Evolutionary conservation across 2,797 vertebrate species (phyloP), one percentile per base, ranked within the genome.

Genomic region (Amblyopsis hoosieri): DNA sequence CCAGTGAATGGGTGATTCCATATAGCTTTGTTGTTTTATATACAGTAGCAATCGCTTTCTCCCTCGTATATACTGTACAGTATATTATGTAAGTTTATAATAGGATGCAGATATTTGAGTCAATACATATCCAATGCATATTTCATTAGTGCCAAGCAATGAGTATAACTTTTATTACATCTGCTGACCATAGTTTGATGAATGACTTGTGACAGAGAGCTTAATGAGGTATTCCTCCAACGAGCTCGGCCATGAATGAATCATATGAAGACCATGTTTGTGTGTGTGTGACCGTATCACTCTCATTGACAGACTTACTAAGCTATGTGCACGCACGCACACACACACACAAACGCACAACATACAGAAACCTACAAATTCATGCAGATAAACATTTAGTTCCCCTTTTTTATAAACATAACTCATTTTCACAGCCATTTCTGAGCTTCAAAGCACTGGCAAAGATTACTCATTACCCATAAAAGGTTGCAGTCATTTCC

Each of bases 181-280:
- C 59, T 74, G 45, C 67, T 65, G 53, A 52, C 11, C 19, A 52
- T 29, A 42, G 47, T 75, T 73, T 87, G 83, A 86, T 83, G 37
- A 80, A 87, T 79, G 77, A 72, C 62, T 86, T 54, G 64, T 82
- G 78, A 76, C 68, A 64, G 63, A 68, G 14, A 45, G 62, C 70
- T 76, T 80, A 82, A 81, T 83, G 73, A 76, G 67, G 48, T 69
- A 68, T 71, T 75, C 60, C 65, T 60, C 71, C 47, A 71, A 49
- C 15, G 59, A 31, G 52, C 61, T 23, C 48, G 0, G 15, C 61
- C 15, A 63, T 79, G 17, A 75, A 74, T 69, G 61, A 71, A 80
- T 37, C 54, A 62, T 42, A 62, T 73, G 60, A 61, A 47, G 54
- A 51, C 19, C 7, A 8, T 33, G 46, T 33, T 8, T 58, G 17